phyloP scores from a whole-genome alignment of 2,888 invertebrate genomes.

The Zaprionus lineosus region DNA sequence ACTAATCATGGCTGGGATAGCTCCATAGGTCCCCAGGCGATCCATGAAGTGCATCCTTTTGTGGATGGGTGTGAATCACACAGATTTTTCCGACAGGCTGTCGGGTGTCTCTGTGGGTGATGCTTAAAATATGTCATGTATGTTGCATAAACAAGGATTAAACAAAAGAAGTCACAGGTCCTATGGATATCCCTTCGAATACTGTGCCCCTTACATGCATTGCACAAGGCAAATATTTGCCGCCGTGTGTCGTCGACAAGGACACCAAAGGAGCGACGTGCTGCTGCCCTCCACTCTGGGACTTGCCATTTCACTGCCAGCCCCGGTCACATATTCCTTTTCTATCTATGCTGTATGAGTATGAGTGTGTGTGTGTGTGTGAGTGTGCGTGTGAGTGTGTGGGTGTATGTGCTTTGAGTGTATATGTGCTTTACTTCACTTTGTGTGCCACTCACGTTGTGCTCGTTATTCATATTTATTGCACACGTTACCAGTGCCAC shows the following conservation, averaged over 20 bases:
- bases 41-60: constrained; percentile 23
- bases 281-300: constrained; percentile 8
- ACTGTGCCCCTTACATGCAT: constrained; percentile 7
- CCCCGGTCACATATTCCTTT: constrained; percentile 15
- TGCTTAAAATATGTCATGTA: constrained; percentile 66
- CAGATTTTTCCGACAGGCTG: constrained; percentile 16
- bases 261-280: constrained; percentile 20
- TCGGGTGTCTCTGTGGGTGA: constrained; percentile 13
- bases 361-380: constrained; percentile 9
- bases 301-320: constrained; percentile 60
- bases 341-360: background rate
- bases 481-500: constrained; percentile 66
- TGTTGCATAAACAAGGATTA: constrained; percentile 76
- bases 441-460: constrained; percentile 78
- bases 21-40: no score
- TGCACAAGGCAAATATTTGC: constrained; percentile 62
- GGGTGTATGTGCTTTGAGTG: no score
- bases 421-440: constrained; percentile 61
- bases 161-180: constrained; percentile 56
- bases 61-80: constrained; percentile 43
- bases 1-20: no score
- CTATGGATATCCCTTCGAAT: constrained; percentile 8
- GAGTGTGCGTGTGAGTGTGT: constrained; percentile 8
- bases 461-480: constrained; percentile 80
- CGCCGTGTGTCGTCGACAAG: constrained; percentile 54